Base-by-base conservation (phyloP, 2,113 vertebrate species). In the Chrysemys picta region DNA sequence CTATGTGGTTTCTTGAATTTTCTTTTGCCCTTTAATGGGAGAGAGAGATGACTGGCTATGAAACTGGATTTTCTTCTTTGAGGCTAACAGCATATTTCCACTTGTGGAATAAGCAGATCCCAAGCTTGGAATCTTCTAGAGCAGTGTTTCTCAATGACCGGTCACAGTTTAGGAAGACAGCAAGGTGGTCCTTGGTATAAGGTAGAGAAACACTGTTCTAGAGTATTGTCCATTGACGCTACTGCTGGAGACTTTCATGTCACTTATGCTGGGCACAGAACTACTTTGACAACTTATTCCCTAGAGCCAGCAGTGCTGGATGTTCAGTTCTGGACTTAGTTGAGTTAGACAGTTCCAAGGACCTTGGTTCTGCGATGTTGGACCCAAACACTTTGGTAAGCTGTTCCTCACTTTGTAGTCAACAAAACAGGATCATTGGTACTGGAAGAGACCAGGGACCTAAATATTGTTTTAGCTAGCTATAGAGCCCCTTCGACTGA, bases 161-260 rank as follows among this genome's bases (percentile, higher is more conserved):
- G 27, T 29, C 57, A 62, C 27, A 14, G 12, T 29, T 29, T 62
- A 13, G 27, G 57, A 62, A 62, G 57, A 12, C 27, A 62, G 57
- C 57, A 62, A 62, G 27, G 5, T 62, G 57, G 27, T 31, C 57
- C 12, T 62, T 31, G 27, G 27, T 29, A 62, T 62, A 62, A 29
- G 57, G 57, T 62, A 79, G 31, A 3, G 8, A 75, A 27, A 81
- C 81, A 24, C 31, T 57, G 81, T 75, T 89, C 75, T 80, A 59
- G 54, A 90, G 38, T 53, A 17, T 5, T 2, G 2, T 4, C 10
- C 42, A 35, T 24, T 56, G 22, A 80, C 22, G 7, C 87, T 7
- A 13, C 3, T 91, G 31, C 62, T 92, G n/a, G 17, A 89, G 42
- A 52, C 49, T 82, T 84, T 19, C 80, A 3, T 72, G 87, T 91